phyloP scores from a whole-genome alignment of 2,797 vertebrate genomes.

The Chiroxiphia lanceolata region DNA sequence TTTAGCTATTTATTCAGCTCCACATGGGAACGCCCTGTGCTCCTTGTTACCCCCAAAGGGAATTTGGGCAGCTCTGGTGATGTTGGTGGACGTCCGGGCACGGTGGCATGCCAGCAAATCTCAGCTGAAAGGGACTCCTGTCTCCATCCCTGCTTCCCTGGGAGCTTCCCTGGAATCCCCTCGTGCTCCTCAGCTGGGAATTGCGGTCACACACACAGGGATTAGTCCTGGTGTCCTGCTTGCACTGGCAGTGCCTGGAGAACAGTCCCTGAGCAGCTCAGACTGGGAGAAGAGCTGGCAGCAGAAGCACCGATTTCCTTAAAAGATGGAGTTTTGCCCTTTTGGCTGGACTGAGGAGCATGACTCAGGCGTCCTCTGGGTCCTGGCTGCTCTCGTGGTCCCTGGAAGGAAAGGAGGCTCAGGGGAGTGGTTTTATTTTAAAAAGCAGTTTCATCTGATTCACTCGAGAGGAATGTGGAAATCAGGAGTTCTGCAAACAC shows the following conservation, averaged over 20 bases:
- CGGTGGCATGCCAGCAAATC: neutral
- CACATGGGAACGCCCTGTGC: neutral
- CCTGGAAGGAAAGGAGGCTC: slow-evolving; percentile 25
- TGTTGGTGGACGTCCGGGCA: neutral
- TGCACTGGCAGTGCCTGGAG: neutral
- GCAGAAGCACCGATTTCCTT: neutral
- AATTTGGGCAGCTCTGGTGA: neutral
- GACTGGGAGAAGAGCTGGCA: neutral
- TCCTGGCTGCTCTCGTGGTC: neutral
- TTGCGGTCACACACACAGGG: neutral
- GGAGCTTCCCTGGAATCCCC: neutral
- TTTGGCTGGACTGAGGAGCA: neutral
- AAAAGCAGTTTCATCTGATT: neutral
- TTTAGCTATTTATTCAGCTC: slow-evolving; percentile 64
- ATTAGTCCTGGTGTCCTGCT: neutral
- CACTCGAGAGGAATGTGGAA: neutral
- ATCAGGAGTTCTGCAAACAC: neutral
- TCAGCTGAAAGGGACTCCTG: neutral
- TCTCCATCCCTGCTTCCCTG: neutral
- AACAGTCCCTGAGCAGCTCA: neutral
- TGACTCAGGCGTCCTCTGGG: neutral
- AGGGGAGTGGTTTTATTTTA: neutral
- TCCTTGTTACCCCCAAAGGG: neutral
- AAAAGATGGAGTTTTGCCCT: neutral
- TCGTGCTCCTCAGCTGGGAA: neutral